Conservation (phyloP, 1,140 invertebrate genomes). For the Drosophila kikkawai region DNA sequence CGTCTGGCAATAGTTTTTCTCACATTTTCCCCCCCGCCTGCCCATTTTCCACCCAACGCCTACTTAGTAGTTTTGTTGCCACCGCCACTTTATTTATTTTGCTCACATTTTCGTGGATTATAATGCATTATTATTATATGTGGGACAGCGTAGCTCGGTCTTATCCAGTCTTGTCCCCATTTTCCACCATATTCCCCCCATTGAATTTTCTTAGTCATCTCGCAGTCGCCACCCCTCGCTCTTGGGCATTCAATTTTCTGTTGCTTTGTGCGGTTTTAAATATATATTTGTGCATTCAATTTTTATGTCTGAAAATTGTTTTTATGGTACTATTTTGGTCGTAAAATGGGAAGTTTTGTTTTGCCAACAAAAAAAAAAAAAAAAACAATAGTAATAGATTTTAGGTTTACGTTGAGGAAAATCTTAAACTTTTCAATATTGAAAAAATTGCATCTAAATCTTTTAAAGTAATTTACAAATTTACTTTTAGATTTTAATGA, state of each 20-base stretch:
- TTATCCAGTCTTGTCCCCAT: slow-evolving; percentile 18
- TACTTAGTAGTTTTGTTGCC: slow-evolving; percentile 10
- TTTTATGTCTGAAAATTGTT: slow-evolving; percentile 1
- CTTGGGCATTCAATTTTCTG: slow-evolving; percentile 25
- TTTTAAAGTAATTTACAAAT: too few relatives aligned
- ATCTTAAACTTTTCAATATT: neutral
- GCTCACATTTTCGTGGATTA: slow-evolving; percentile 50
- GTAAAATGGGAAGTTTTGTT: slow-evolving; percentile 10
- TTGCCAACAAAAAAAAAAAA: neutral
- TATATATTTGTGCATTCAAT: neutral
- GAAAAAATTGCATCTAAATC: neutral
- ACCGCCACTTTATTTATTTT: slow-evolving; percentile 48
- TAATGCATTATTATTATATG: slow-evolving; percentile 52
- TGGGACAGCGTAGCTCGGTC: slow-evolving; percentile 32
- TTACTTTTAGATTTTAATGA: neutral
- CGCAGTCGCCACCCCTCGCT: neutral
- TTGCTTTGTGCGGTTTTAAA: slow-evolving; percentile 17
- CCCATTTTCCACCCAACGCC: slow-evolving; percentile 6
- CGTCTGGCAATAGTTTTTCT: slow-evolving; percentile 9
- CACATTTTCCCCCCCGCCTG: neutral
- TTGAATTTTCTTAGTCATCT: slow-evolving; percentile 36
- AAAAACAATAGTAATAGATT: neutral
- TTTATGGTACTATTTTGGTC: slow-evolving; percentile 2
- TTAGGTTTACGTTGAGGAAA: neutral
- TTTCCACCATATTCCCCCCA: neutral